Percentiles rank a stretch among this genome's conserved stretches.
phyloP scores from a whole-genome alignment of 2,888 invertebrate genomes.

The Trachelus stipa region DNA sequence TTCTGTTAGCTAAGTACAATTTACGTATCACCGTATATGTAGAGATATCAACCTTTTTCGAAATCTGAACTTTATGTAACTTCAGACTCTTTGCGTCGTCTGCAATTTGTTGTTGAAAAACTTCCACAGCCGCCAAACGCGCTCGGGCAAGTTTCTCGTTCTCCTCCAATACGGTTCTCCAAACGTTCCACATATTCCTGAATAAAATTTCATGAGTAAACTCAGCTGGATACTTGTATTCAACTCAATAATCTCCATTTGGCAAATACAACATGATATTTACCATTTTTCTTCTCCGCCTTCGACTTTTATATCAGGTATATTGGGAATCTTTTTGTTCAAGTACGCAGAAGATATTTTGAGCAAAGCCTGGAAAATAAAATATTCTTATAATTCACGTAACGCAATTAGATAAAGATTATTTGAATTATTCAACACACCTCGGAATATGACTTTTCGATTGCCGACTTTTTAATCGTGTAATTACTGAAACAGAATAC shows the following conservation, averaged over 20 bases:
- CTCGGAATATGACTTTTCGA: conserved; percentile 96
- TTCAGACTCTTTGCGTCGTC: conserved; percentile 91
- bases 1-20: background rate
- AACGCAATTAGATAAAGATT: background rate
- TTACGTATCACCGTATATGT: background rate
- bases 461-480: conserved; percentile 89
- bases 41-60: conserved; percentile 75
- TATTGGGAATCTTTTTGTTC: conserved; percentile 93
- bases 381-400: conserved; percentile 12
- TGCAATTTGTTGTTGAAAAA: conserved; percentile 94
- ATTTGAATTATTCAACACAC: conserved; percentile 67
- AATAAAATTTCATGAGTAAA: conserved; percentile 24
- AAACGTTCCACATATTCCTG: conserved; percentile 98
- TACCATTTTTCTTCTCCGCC: conserved; percentile 93
- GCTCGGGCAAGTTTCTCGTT: conserved; percentile 93
- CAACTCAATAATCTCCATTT: background rate
- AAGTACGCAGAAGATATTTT: conserved; percentile 93
- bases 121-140: conserved; percentile 91
- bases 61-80: conserved; percentile 83
- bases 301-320: conserved; percentile 90
- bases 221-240: background rate
- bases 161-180: conserved; percentile 95
- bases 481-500: conserved; percentile 74
- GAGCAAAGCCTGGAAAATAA: conserved; percentile 78
- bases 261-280: conserved; percentile 49